A percentile compares a stretch with the other conserved stretches of the same genome.
Evolutionary conservation across 1,140 invertebrate species (phyloP).

Genomic region (Diorhabda carinulata): DNA sequence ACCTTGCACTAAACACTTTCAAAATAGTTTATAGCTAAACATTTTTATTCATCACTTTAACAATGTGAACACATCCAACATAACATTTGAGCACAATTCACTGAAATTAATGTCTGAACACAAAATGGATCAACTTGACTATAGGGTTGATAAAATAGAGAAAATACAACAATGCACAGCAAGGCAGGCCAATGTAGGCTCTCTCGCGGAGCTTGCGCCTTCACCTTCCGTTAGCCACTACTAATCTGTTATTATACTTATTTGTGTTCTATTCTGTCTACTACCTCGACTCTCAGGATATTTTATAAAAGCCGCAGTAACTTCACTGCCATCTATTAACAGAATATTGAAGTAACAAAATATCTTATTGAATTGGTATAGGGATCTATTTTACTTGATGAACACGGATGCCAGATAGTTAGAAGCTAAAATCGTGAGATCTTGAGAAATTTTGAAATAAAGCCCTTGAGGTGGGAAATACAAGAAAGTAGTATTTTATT

Average conservation of each 20-base stretch:
- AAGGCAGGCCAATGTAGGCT: slow-evolving; percentile 7
- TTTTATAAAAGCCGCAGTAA: slow-evolving; percentile 16
- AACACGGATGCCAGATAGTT: too few species aligned
- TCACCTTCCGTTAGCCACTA: slow-evolving; percentile 16
- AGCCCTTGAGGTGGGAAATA: too few species aligned
- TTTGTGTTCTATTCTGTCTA: slow-evolving; percentile 17
- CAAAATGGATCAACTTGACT: slow-evolving; percentile 17
- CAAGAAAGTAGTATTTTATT: too few species aligned
- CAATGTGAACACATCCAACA: slow-evolving; percentile 9
- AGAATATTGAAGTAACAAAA: not conserved
- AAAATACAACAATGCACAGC: slow-evolving; percentile 22
- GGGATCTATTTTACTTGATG: too few species aligned
- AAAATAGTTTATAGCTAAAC: slow-evolving; percentile 12
- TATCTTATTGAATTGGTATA: too few species aligned
- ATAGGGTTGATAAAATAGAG: slow-evolving; percentile 10
- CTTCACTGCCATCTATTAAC: slow-evolving; percentile 3
- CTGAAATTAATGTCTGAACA: slow-evolving; percentile 11
- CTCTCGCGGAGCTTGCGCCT: slow-evolving; percentile 18
- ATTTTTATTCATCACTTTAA: slow-evolving; percentile 10
- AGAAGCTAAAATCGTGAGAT: too few species aligned
- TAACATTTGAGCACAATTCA: slow-evolving; percentile 15
- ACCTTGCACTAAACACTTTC: slow-evolving; percentile 11
- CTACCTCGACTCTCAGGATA: not conserved
- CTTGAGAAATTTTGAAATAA: too few species aligned
- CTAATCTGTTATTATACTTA: slow-evolving; percentile 8